Evolutionary conservation across 2,797 vertebrate species (phyloP).

Genomic region (Apodemus agrarius): DNA sequence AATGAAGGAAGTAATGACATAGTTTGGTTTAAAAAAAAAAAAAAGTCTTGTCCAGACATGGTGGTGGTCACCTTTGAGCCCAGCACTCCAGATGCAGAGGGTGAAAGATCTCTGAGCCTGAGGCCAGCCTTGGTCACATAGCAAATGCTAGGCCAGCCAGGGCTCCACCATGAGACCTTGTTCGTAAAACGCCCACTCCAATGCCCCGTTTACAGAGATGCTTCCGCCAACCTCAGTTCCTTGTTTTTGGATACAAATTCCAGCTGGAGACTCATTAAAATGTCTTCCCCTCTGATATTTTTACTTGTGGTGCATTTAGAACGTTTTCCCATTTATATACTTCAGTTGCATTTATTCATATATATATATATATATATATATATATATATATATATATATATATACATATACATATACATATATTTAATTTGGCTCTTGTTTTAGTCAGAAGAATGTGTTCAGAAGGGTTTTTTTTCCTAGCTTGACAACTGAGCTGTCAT

Average conservation of each 20-base stretch:
- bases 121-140: not conserved
- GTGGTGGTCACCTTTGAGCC: not conserved
- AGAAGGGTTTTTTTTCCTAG: conserved; percentile 2
- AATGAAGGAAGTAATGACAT: not conserved
- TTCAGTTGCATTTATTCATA: conserved; percentile 25
- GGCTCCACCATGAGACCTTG: not conserved
- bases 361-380: too few species aligned
- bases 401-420: too few species aligned
- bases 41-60: not conserved
- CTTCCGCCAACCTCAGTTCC: not conserved
- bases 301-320: conserved; percentile 11
- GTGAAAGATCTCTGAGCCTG: not conserved
- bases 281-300: conserved; percentile 29
- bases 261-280: not conserved
- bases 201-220: not conserved
- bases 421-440: not conserved
- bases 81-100: not conserved
- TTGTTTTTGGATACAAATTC: conserved; percentile 9
- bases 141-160: not conserved
- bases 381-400: not conserved
- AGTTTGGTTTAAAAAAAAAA: not conserved
- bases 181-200: conserved; percentile 6
- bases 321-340: not conserved
- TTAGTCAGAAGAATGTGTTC: not conserved
- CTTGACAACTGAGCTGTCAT: conserved; percentile 22